Evolutionary conservation across 1,140 invertebrate genomes (phyloP).

Genomic region (Drosophila athabasca): DNA sequence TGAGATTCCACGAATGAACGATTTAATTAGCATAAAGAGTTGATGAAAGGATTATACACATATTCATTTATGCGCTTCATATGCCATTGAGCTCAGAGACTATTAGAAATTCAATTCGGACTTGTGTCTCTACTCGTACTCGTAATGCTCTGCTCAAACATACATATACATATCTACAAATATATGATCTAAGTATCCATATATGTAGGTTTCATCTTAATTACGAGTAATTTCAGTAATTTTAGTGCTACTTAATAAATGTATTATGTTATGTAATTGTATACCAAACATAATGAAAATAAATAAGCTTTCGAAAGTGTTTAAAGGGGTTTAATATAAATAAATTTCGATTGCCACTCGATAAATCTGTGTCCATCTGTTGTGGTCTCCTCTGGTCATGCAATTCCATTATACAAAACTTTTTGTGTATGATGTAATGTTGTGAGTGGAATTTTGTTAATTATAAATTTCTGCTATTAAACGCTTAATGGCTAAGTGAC

Average conservation of each 20-base stretch:
- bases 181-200: neutral
- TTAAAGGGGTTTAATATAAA: constrained; percentile 6
- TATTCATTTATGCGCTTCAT: neutral
- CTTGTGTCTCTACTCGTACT: neutral
- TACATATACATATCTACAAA: neutral
- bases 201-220: too few species aligned
- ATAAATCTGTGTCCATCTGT: constrained; percentile 5
- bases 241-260: neutral
- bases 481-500: constrained; percentile 26
- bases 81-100: constrained; percentile 22
- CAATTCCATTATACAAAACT: constrained; percentile 3
- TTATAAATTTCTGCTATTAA: constrained; percentile 24
- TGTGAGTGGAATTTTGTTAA: constrained; percentile 6
- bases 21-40: constrained; percentile 9
- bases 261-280: neutral
- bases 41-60: neutral
- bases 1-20: neutral
- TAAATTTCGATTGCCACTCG: neutral
- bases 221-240: constrained; percentile 1
- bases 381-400: constrained; percentile 9
- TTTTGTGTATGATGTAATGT: too few species aligned
- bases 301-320: constrained; percentile 12
- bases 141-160: neutral
- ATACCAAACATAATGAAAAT: neutral
- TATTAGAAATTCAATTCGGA: neutral